phyloP scores from a whole-genome alignment of 2,113 vertebrate species.

The Hippocampus barbouri region DNA sequence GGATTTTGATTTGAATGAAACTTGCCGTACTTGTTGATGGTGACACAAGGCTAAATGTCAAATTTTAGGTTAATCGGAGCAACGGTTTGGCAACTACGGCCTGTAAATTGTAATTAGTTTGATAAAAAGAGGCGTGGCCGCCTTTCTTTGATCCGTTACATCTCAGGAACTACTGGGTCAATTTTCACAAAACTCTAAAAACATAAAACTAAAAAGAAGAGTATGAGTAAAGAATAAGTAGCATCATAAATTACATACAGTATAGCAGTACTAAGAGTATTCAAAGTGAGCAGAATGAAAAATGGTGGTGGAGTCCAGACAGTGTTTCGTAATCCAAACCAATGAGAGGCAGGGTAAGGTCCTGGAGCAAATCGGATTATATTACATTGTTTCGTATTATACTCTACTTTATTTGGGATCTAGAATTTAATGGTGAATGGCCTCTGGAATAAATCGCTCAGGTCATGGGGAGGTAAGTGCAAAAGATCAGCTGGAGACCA shows the following conservation, averaged over 20 bases:
- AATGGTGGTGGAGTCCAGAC: not conserved
- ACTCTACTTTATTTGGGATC: not conserved
- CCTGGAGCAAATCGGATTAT: not conserved
- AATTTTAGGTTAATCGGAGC: not conserved
- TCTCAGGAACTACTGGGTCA: no score
- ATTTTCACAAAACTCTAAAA: no score
- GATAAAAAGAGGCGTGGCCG: no score
- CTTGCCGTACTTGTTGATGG: no score
- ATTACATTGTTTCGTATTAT: not conserved
- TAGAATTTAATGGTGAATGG: not conserved
- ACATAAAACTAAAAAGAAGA: not conserved
- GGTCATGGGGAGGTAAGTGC: not conserved
- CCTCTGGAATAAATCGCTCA: not conserved
- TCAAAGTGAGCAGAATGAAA: not conserved
- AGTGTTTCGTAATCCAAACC: not conserved
- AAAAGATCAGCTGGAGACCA: conserved; percentile 9
- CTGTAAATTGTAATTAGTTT: no score
- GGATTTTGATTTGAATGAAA: no score
- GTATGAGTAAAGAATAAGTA: not conserved
- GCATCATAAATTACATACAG: not conserved
- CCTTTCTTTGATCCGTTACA: no score
- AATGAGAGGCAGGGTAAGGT: not conserved
- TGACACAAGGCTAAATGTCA: not conserved
- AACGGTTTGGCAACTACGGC: not conserved
- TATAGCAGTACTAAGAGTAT: not conserved